A percentile compares a stretch with the other conserved stretches of the same genome.
These are phyloP conservation scores for Papilio protenor DNA, from an alignment of 2,888 invertebrate species.

Conservation along the genomic window DNA sequence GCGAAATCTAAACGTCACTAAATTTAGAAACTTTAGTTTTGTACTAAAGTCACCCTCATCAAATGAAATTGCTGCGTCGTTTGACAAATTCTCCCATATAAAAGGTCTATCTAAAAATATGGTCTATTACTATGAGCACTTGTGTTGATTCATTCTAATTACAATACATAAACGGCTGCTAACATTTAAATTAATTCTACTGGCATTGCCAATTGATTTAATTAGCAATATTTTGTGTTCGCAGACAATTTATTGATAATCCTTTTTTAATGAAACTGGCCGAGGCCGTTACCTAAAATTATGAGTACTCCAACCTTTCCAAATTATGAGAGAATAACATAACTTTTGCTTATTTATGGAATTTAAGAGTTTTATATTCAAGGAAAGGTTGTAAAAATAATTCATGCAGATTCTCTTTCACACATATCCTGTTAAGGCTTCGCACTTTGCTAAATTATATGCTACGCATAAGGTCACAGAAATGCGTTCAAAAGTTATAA, in stretches of 20 bases:
- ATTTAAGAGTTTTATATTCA: neutral
- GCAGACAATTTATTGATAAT: slow-evolving; percentile 7
- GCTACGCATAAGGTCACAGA: neutral
- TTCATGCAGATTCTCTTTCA: too few relatives aligned
- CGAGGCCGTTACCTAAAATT: neutral
- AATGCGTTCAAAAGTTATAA: neutral
- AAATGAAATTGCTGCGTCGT: neutral
- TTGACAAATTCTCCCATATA: neutral
- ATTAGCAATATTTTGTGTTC: slow-evolving; percentile 25
- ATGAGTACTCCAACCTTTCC: neutral
- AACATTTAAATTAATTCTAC: neutral
- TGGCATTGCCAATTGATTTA: neutral
- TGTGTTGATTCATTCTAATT: neutral
- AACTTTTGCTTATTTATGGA: neutral
- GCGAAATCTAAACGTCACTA: neutral
- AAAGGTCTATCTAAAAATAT: neutral
- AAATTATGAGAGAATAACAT: neutral
- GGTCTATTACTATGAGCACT: neutral
- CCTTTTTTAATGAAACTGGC: slow-evolving; percentile 28
- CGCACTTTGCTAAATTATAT: neutral
- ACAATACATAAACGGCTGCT: neutral
- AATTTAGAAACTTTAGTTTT: neutral
- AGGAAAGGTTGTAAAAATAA: neutral
- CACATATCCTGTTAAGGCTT: neutral
- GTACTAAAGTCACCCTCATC: neutral